Conservation (phyloP, 2,113 vertebrate genomes). For the Bos indicus region DNA sequence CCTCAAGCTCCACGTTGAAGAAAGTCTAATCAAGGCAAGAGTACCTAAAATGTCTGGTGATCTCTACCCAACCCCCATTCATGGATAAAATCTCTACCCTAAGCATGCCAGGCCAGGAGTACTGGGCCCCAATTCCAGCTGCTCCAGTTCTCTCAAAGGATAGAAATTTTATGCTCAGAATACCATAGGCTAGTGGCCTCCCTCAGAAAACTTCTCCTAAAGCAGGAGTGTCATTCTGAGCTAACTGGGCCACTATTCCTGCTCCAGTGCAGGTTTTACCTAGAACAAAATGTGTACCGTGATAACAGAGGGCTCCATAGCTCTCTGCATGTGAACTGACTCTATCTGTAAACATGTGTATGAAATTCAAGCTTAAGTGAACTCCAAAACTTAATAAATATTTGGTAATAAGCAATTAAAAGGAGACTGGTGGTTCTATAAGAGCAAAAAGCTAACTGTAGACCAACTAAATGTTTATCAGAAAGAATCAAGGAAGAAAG, state of each 20-base stretch:
- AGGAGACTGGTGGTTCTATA: not conserved
- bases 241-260: not conserved
- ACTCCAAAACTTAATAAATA: not conserved
- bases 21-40: not conserved
- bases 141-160: not conserved
- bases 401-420: not conserved
- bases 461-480: not conserved
- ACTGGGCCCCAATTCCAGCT: not conserved
- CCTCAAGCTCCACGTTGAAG: not conserved
- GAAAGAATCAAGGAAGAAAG: not conserved
- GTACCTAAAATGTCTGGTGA: not conserved
- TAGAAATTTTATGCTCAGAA: not conserved
- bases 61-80: not conserved
- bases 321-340: not conserved
- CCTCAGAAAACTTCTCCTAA: not conserved
- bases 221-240: not conserved
- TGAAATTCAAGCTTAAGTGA: not conserved
- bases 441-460: not conserved
- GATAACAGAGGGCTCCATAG: not conserved
- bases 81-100: not conserved
- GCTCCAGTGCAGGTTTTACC: not conserved
- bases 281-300: not conserved
- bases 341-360: not conserved
- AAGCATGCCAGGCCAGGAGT: not conserved
- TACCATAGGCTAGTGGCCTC: not conserved